phyloP scores from a whole-genome alignment of 1,140 invertebrate genomes.

The Temnothorax longispinosus region DNA sequence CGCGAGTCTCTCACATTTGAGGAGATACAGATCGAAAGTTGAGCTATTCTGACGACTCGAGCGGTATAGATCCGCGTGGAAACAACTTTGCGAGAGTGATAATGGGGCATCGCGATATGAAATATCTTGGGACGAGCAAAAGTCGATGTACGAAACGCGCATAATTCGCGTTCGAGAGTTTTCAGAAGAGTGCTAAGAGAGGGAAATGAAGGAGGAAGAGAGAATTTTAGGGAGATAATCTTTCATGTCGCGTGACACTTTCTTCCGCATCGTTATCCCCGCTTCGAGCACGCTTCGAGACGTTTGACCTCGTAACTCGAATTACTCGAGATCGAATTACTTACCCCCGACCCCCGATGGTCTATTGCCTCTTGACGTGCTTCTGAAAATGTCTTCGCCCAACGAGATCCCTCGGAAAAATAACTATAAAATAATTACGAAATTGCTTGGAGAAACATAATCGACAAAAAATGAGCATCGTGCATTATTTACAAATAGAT shows the following conservation, averaged over 20 bases:
- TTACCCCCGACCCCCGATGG: background rate
- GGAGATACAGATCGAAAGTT: background rate
- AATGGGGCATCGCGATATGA: background rate
- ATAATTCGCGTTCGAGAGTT: background rate
- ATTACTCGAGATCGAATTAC: conserved; percentile 16
- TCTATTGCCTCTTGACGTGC: background rate
- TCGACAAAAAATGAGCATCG: background rate
- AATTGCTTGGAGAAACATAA: background rate
- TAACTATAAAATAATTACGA: background rate
- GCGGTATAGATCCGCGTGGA: background rate
- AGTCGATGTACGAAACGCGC: background rate
- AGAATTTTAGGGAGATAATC: conserved; percentile 17
- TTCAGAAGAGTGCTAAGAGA: background rate
- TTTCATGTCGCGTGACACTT: background rate
- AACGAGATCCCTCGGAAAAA: background rate
- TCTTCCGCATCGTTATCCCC: background rate
- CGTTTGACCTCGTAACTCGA: conserved; percentile 7
- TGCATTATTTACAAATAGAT: background rate
- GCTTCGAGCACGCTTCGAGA: background rate
- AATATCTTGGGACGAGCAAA: background rate
- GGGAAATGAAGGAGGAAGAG: background rate
- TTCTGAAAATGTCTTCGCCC: background rate
- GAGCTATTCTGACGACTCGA: background rate
- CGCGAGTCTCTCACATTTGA: background rate
- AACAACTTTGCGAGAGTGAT: background rate